Percentiles rank a stretch among this genome's conserved stretches.
phyloP scores from a whole-genome alignment of 2,888 invertebrate species.

The Spodoptera picta region DNA sequence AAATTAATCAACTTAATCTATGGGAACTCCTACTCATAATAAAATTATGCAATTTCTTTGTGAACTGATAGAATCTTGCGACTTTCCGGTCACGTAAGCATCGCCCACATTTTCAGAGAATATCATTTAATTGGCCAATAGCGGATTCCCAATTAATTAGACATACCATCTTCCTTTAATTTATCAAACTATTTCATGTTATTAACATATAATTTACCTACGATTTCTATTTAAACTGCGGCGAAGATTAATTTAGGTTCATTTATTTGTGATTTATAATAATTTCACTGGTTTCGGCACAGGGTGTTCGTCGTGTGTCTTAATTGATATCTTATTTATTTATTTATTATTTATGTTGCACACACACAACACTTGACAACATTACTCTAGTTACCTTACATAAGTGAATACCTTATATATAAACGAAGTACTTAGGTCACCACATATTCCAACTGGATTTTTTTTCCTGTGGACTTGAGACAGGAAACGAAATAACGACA shows the following conservation, averaged over 20 bases:
- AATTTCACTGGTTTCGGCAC: too few species aligned
- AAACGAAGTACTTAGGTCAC: too few species aligned
- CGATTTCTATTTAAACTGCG: not conserved
- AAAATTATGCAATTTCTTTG: slow-evolving; percentile 22
- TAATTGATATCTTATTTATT: too few species aligned
- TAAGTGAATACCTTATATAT: too few species aligned
- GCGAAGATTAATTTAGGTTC: not conserved
- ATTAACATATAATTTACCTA: slow-evolving; percentile 20
- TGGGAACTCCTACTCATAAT: not conserved
- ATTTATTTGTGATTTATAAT: slow-evolving; percentile 3
- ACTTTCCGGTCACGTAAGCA: slow-evolving; percentile 37
- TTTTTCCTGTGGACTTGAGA: too few species aligned
- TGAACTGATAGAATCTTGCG: slow-evolving; percentile 1
- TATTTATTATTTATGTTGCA: too few species aligned
- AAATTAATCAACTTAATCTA: too few species aligned
- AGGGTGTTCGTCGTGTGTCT: too few species aligned
- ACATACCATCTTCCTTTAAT: slow-evolving; percentile 30
- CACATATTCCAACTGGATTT: too few species aligned
- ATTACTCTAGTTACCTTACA: too few species aligned
- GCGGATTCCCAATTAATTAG: slow-evolving; percentile 30
- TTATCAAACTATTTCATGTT: slow-evolving; percentile 27
- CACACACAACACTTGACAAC: too few species aligned
- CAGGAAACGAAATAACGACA: too few species aligned
- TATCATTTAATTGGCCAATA: slow-evolving; percentile 31
- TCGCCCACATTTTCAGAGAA: slow-evolving; percentile 17